Base-by-base conservation (phyloP, 23 tunicate genomes). In the Botrylloides violaceus region DNA sequence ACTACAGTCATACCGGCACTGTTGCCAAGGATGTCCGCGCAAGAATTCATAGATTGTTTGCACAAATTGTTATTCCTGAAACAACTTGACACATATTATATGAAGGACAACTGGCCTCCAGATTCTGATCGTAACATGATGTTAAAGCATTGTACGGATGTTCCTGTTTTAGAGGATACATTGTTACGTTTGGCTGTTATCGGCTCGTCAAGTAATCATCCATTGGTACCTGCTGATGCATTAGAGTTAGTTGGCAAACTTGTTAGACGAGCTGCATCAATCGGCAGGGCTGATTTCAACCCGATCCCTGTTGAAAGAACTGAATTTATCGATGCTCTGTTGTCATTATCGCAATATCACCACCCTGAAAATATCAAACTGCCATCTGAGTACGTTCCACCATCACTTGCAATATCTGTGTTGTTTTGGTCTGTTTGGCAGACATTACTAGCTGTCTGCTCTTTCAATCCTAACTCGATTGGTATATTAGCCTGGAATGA, bases 91-190 rank as follows among this genome's bases (percentile, higher is more conserved):
- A 35, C 71, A 29, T 87, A 87, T 60, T 80, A 81, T 74, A 71
- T 76, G 35, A 59, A 84, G 24, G 96, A 87, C 76, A 87, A 87
- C 83, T 87, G 96, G 96, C 96, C 96, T 1, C 96, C 83, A 30
- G 96, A 87, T 31, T 26, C 78, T 19, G 96, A 87, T 25, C 70
- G 96, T 23, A 22, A 71, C 19, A 64, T 75, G 25, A 66, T 87
- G 76, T 29, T 81, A 24, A 81, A 77, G 62, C 64, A 77, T 24
- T 87, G 96, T 47, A 77, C 85, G 32, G 96, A 87, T 6, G 77
- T 60, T 30, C 77, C 87, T 3, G 74, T 87, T 27, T 60, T 71
- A 6, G 96, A 87, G 64, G 96, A 79, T 58, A 66, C 83, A 30
- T 37, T 87, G 29, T 28, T 87, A 73, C 58, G 96, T 27, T 19